phyloP scores from a whole-genome alignment of 2,888 invertebrate species.

The Chaitophorus viminalis region DNA sequence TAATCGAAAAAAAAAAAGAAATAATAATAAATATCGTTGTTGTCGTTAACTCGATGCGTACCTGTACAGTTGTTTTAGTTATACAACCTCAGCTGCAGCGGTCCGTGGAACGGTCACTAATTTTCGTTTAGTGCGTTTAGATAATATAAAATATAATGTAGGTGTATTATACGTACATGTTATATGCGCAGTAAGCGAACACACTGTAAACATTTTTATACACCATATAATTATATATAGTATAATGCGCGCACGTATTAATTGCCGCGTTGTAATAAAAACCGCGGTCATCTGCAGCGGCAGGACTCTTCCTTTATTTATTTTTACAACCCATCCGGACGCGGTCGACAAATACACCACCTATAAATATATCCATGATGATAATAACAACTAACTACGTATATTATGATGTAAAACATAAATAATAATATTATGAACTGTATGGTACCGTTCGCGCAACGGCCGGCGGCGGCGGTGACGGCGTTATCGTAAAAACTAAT shows the following conservation, averaged over 20 bases:
- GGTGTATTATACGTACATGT: too few species aligned
- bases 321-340: conserved; percentile 22
- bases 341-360: background rate
- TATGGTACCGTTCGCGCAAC: too few species aligned
- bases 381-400: too few species aligned
- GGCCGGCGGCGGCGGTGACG: too few species aligned
- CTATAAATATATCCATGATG: too few species aligned
- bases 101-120: background rate
- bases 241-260: background rate
- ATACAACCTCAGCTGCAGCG: conserved; percentile 13
- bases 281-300: background rate
- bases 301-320: background rate
- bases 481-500: too few species aligned
- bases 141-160: too few species aligned
- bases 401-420: too few species aligned
- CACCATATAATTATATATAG: background rate
- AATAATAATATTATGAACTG: too few species aligned
- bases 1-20: background rate
- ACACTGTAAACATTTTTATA: conserved; percentile 24
- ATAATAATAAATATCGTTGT: background rate
- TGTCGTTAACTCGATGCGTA: conserved; percentile 13
- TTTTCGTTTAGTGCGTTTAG: too few species aligned
- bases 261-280: conserved; percentile 52
- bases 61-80: background rate
- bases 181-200: background rate